Conservation (phyloP, 2,797 vertebrate species). For the Centroberyx gerrardi region DNA sequence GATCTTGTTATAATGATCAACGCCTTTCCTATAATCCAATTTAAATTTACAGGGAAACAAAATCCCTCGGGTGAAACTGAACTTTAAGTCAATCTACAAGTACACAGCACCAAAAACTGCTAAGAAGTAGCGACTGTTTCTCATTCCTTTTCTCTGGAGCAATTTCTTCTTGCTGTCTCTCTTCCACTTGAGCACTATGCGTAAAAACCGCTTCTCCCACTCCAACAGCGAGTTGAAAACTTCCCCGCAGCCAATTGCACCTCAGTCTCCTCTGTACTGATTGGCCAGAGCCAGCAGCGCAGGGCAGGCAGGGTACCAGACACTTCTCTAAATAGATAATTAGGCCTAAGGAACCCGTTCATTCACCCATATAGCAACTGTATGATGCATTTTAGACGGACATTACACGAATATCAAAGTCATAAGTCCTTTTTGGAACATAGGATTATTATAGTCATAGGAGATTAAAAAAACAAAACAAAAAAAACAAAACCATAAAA, state of each 20-base stretch:
- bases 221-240: slow-evolving; percentile 39
- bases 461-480: too few species aligned
- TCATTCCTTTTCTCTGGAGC: slow-evolving; percentile 2
- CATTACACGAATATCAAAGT: too few species aligned
- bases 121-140: too few species aligned
- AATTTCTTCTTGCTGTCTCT: slow-evolving; percentile 14
- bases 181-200: slow-evolving; percentile 28
- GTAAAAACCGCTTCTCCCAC: slow-evolving; percentile 41
- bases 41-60: not conserved
- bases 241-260: slow-evolving; percentile 56
- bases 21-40: not conserved
- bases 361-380: slow-evolving; percentile 33
- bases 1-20: not conserved
- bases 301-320: slow-evolving; percentile 48
- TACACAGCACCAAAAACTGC: too few species aligned
- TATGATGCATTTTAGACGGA: too few species aligned
- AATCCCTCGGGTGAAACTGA: too few species aligned
- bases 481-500: too few species aligned
- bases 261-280: slow-evolving; percentile 71
- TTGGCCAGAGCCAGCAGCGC: slow-evolving; percentile 73
- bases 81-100: too few species aligned
- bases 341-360: slow-evolving; percentile 25
- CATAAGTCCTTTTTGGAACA: too few species aligned
- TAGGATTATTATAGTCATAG: too few species aligned
- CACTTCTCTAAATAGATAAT: slow-evolving; percentile 64